Conservation (phyloP, 1,140 invertebrate species). For the Musca domestica region DNA sequence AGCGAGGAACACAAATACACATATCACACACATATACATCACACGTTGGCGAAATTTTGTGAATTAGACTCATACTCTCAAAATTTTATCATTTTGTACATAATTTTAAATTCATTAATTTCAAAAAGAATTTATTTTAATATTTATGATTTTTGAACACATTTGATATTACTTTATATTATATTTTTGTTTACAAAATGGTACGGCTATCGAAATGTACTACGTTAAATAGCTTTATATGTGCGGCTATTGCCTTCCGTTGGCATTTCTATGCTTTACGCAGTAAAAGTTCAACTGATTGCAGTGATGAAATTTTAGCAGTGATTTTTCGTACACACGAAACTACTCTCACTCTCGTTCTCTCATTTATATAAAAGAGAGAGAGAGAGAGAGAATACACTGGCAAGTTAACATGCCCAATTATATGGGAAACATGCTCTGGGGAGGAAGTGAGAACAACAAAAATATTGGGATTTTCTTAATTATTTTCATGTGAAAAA, state of each 20-base stretch:
- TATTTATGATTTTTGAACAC: neutral
- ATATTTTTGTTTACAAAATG: too few relatives aligned
- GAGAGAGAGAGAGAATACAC: neutral
- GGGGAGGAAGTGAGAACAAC: neutral
- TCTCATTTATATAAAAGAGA: neutral
- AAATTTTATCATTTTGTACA: too few relatives aligned
- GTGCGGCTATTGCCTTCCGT: neutral
- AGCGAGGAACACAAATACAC: too few relatives aligned
- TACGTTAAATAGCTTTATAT: too few relatives aligned
- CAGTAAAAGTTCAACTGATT: conserved; percentile 17
- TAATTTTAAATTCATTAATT: too few relatives aligned
- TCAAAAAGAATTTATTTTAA: neutral
- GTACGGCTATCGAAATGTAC: too few relatives aligned
- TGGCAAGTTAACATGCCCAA: neutral
- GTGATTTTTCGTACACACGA: conserved; percentile 6
- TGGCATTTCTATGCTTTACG: conserved; percentile 6
- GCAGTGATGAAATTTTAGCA: conserved; percentile 2
- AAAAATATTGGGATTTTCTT: too few relatives aligned
- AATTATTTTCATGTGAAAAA: too few relatives aligned
- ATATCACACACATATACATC: too few relatives aligned
- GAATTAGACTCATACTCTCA: too few relatives aligned
- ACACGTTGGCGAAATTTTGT: too few relatives aligned
- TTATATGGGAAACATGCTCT: neutral
- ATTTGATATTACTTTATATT: neutral
- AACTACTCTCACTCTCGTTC: neutral